Base-by-base conservation (phyloP, 2,888 invertebrate genomes). In the Polymixis lichenea region DNA sequence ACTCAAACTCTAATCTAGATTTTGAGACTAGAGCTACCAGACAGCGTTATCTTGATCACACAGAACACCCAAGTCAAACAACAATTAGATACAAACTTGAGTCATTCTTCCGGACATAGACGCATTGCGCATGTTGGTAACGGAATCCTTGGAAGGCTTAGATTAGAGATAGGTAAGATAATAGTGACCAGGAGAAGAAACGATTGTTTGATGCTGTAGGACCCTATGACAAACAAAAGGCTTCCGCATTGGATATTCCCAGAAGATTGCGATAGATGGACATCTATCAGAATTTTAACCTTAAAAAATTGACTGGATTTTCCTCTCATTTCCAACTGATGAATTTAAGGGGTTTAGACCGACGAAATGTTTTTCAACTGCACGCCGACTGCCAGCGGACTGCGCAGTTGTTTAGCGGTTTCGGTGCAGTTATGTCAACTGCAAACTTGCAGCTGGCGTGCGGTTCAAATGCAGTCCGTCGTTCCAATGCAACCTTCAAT, bases 1-100 rank as follows among this genome's bases (percentile, higher is more conserved):
- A 76, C 19, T 68, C 67, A 81, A 67, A 64, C 43, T 75, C 1
- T 46, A 65, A 78, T 78, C 78, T 78, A 82, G 71, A 72, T 82
- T 78, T 69, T 19, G 15, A 56, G 71, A 65, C 17, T 51, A 55
- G 62, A 43, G 32, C 62, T 72, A 58, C 69, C 43, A 81, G 69
- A 78, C 71, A 13, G 25, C 6, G 11, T 72, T 82, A 75, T 82
- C 82, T 71, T 7, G 17, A 56, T 74, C 64, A 68, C 67, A 60
- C 61, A 58, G 28, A 64, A 43, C 22, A 58, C 11, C 67, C 3
- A 56, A 56, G 17, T 56, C 56, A 25, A 2, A 56, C 25, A 66
- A 49, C 19, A 60, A 49, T 70, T 43, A 61, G 43, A 60, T 28
- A 66, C 22, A 46, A 60, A 43, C 17, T 46, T 43, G 66, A 22